Evolutionary conservation across 2,113 vertebrate genomes (phyloP), one percentile per base, ranked within the genome.

Genomic region (Cepphus grylle): DNA sequence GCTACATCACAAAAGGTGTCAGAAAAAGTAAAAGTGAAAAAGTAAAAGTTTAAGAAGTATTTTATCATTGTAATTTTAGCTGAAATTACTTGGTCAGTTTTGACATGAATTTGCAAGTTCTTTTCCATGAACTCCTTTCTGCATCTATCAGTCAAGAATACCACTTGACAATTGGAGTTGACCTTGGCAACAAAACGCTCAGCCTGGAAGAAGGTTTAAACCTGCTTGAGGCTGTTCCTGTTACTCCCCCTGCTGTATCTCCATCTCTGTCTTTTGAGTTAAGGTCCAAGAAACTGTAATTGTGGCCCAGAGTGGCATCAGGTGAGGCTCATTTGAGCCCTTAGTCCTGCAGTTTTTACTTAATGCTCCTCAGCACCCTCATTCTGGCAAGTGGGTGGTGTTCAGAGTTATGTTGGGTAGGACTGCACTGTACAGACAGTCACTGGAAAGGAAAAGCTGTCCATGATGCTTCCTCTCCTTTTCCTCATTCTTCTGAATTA

Each of bases 41-140:
- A 43, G 9, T 43, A 55, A 80, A 92, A 65, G 19, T 36, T n/a
- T n/a, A 22, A 67, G 11, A 86, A 77, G 15, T 52, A 66, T 84
- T 84, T 45, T 62, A 20, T 58, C 38, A 29, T 42, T 87, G 34
- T 9, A 29, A 50, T 84, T 89, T 89, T 63, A 84, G 6, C 42
- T 79, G 61, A 93, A 88, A 74, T 15, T 93, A 13, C n/a, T 66
- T 86, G 18, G 30, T 94, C 81, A 95, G 30, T 23, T 94, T 66
- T 89, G 40, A 78, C 36, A 66, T 8, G 74, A 62, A 74, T 56
- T 89, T 93, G 36, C 7, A 71, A 53, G 34, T 26, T 49, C 16
- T 84, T 73, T 81, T 53, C 59, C 1, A 45, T 76, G 66, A 86
- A 36, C 20, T 66, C 20, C 32, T 50, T 90, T 65, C 82, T 72